A percentile compares a stretch with the other conserved stretches of the same genome.
These are phyloP conservation scores for Lepilemur ruficaudatus DNA, from an alignment of 2,797 vertebrate species.

Conservation along the genomic window DNA sequence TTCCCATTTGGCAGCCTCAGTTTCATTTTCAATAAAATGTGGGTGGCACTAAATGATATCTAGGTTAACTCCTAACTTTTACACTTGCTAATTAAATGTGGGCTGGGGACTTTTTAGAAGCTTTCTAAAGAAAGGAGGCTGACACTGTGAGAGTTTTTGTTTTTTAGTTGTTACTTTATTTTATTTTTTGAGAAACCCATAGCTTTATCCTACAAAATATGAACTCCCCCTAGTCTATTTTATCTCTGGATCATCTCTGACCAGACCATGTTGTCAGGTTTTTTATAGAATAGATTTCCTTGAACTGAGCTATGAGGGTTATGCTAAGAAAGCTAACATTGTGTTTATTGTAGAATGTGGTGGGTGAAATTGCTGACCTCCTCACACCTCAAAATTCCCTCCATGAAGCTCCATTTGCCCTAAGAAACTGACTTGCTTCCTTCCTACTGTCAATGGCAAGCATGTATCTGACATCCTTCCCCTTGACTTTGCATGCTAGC, in stretches of 20 bases:
- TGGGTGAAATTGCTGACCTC: neutral
- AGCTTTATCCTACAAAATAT: neutral
- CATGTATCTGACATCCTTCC: neutral
- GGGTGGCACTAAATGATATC: neutral
- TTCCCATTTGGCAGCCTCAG: neutral
- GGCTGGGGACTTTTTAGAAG: neutral
- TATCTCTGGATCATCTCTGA: neutral
- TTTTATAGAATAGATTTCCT: neutral
- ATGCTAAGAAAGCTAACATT: neutral
- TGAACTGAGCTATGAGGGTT: neutral
- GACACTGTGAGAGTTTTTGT: neutral
- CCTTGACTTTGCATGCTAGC: neutral
- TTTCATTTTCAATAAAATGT: slow-evolving; percentile 7
- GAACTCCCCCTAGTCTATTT: neutral
- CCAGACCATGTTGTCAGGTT: neutral
- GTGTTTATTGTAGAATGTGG: neutral
- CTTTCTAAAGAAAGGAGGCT: neutral
- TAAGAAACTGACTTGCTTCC: neutral
- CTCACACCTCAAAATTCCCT: neutral
- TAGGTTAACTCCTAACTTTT: neutral
- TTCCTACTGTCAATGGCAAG: neutral
- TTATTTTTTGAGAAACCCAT: neutral
- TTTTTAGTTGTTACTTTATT: neutral
- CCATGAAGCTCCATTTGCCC: neutral
- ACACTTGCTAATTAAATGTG: neutral